Conservation (phyloP, 2,888 invertebrate genomes). For the Leucoptera coffeella region DNA sequence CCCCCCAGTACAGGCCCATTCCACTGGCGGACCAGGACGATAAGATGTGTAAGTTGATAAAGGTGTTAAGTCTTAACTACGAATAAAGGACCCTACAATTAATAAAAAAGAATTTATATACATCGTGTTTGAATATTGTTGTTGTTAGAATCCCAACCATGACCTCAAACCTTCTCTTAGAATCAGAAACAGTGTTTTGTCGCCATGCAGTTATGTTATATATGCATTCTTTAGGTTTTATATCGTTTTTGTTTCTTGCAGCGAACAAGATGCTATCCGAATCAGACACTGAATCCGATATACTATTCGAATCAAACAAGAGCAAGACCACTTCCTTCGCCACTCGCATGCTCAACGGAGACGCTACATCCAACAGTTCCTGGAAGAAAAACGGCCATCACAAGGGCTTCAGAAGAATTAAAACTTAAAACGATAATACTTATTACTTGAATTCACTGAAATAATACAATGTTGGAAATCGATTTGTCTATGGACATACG, state of each 20-base stretch:
- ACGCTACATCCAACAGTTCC: constrained; percentile 35
- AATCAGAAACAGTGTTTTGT: no score
- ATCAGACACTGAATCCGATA: constrained; percentile 79
- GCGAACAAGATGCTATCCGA: constrained; percentile 61
- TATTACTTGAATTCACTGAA: no score
- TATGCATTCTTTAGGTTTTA: constrained; percentile 2
- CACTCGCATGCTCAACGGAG: constrained; percentile 29
- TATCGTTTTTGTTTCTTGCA: constrained; percentile 33
- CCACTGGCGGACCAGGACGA: constrained; percentile 67
- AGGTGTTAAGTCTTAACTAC: not conserved
- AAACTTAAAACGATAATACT: constrained; percentile 34
- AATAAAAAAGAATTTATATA: not conserved
- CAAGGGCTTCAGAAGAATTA: constrained; percentile 26
- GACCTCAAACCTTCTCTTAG: no score
- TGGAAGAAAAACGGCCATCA: constrained; percentile 55
- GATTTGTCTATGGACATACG: no score
- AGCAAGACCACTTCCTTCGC: constrained; percentile 47
- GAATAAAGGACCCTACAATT: not conserved
- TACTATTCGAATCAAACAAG: constrained; percentile 71
- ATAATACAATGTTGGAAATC: no score
- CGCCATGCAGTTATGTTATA: no score
- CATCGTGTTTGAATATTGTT: constrained; percentile 1
- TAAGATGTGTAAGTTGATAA: constrained; percentile 52
- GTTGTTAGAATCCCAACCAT: no score
- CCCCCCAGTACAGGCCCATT: constrained; percentile 63